These are phyloP conservation scores for Prenolepis imparis DNA, from an alignment of 2,888 invertebrate species.

Conservation along the genomic window DNA sequence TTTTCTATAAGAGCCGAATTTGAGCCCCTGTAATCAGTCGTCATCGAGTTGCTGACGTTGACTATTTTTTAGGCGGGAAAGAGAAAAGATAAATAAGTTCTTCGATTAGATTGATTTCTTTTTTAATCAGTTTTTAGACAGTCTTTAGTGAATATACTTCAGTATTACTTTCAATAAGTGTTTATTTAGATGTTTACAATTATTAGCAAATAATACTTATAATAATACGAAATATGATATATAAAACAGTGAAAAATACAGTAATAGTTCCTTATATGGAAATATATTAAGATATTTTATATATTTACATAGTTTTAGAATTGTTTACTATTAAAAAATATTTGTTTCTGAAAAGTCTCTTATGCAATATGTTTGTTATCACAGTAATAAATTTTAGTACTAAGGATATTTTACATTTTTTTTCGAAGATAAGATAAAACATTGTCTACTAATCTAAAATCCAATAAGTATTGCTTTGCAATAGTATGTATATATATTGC, in stretches of 20 bases:
- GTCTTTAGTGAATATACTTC: neutral
- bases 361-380: constrained; percentile 71
- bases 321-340: constrained; percentile 68
- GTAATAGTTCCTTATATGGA: constrained; percentile 62
- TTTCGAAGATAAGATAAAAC: constrained; percentile 51
- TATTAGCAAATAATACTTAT: constrained; percentile 38
- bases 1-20: too few relatives aligned
- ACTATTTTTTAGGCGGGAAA: neutral
- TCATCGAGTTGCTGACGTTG: too few relatives aligned
- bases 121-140: neutral
- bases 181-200: constrained; percentile 7
- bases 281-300: constrained; percentile 51
- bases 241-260: constrained; percentile 62
- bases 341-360: constrained; percentile 58
- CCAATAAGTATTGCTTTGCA: constrained; percentile 39
- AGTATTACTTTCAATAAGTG: constrained; percentile 18
- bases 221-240: constrained; percentile 58
- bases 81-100: neutral
- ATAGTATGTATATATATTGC: constrained; percentile 9
- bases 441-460: constrained; percentile 18
- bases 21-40: too few relatives aligned
- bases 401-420: constrained; percentile 57
- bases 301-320: constrained; percentile 52
- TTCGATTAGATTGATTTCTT: neutral
- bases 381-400: constrained; percentile 70